Evolutionary conservation across 2,797 vertebrate species (phyloP).

Genomic region (Coranthus polyacanthus): DNA sequence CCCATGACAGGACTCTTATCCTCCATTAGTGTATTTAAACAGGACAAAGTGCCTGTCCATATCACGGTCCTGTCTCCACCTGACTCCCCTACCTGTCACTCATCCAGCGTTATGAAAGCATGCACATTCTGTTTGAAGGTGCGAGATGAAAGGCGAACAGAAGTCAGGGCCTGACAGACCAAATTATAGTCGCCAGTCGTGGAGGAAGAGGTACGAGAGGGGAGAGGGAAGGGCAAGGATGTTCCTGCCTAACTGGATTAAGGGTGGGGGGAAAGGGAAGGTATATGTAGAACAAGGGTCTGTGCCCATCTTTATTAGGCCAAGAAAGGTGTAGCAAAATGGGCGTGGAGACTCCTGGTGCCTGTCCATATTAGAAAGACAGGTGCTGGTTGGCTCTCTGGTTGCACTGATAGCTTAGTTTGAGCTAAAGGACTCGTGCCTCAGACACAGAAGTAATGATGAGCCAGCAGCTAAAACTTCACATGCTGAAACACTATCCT

Average conservation of each 20-base stretch:
- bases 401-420: slow-evolving; percentile 36
- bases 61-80: slow-evolving; percentile 66
- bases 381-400: slow-evolving; percentile 20
- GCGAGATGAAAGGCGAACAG: slow-evolving; percentile 81
- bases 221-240: slow-evolving; percentile 62
- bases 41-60: slow-evolving; percentile 84
- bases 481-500: slow-evolving; percentile 21
- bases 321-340: slow-evolving; percentile 34
- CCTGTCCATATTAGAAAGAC: slow-evolving; percentile 48
- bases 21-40: slow-evolving; percentile 84
- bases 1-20: slow-evolving; percentile 78
- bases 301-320: slow-evolving; percentile 61
- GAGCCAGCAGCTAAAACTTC: slow-evolving; percentile 57
- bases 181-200: slow-evolving; percentile 61
- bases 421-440: slow-evolving; percentile 42
- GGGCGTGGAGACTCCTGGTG: slow-evolving; percentile 33
- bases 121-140: slow-evolving; percentile 85
- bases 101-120: slow-evolving; percentile 78
- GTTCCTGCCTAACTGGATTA: slow-evolving; percentile 77
- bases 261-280: slow-evolving; percentile 45
- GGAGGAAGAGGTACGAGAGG: slow-evolving; percentile 45
- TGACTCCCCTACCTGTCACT: slow-evolving; percentile 74
- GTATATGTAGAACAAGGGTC: slow-evolving; percentile 55
- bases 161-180: slow-evolving; percentile 70
- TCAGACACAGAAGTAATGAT: slow-evolving; percentile 48